Evolutionary conservation across 1,140 invertebrate species (phyloP).

Genomic region (Gyrodactylus bullatarudis): DNA sequence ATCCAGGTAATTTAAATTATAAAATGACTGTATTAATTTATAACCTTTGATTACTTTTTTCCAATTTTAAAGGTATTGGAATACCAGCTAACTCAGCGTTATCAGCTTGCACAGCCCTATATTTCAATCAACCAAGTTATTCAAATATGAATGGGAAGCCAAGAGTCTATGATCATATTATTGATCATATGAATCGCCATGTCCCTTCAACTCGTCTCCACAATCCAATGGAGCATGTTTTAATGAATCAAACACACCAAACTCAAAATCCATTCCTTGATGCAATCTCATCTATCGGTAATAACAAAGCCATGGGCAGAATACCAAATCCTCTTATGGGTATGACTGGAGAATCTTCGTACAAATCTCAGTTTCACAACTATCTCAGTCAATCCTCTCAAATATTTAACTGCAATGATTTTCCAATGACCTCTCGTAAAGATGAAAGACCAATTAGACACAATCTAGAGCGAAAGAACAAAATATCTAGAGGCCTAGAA

Average conservation of each 20-base stretch:
- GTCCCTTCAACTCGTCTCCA: neutral
- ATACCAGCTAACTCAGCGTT: neutral
- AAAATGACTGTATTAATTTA: neutral
- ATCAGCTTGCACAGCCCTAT: neutral
- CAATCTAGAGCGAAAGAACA: no score
- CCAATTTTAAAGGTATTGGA: neutral
- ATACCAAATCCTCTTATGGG: neutral
- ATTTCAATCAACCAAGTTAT: neutral
- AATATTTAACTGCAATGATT: neutral
- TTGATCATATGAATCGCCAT: neutral
- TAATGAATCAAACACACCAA: neutral
- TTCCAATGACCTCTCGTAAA: neutral
- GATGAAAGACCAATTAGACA: no score
- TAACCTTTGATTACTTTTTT: neutral
- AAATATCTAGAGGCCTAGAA: no score
- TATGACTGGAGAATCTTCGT: neutral
- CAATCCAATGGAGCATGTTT: neutral
- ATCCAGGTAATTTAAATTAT: no score
- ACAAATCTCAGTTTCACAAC: neutral
- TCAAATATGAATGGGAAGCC: neutral
- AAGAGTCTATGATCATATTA: neutral
- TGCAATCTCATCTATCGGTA: neutral
- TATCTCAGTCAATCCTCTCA: neutral
- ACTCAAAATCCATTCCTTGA: neutral
- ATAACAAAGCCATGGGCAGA: neutral